Evolutionary conservation across 2,113 vertebrate genomes (phyloP).

Genomic region (Taxidea taxus): DNA sequence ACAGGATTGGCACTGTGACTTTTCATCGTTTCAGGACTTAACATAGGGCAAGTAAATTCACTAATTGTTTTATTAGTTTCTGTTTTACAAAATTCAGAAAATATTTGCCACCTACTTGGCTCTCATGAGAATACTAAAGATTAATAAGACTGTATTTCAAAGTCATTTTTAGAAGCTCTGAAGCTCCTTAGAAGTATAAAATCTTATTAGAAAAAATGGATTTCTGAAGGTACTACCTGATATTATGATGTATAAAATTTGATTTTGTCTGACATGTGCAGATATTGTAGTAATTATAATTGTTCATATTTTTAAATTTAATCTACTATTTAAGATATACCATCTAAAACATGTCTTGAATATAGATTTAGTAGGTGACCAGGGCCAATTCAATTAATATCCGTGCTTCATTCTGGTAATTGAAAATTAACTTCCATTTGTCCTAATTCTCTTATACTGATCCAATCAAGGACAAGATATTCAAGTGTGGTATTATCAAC

Average conservation of each 20-base stretch:
- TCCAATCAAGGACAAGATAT: background rate
- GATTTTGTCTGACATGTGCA: background rate
- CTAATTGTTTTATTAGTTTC: background rate
- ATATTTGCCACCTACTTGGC: background rate
- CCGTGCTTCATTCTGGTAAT: constrained; percentile 8
- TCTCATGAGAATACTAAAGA: background rate
- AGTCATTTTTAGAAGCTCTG: constrained; percentile 25
- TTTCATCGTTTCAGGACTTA: background rate
- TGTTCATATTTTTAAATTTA: background rate
- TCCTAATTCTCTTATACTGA: constrained; percentile 13
- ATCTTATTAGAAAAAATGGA: background rate
- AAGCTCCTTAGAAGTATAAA: constrained; percentile 11
- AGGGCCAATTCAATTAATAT: constrained; percentile 40
- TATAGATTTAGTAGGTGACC: background rate
- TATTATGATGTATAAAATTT: constrained; percentile 1
- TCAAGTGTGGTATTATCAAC: background rate
- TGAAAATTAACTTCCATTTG: constrained; percentile 36
- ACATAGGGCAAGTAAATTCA: background rate
- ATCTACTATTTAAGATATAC: background rate
- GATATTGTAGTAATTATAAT: background rate
- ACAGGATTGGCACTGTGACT: background rate
- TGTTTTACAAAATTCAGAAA: constrained; percentile 32
- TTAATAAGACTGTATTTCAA: constrained; percentile 26
- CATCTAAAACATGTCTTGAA: background rate
- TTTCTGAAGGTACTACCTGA: background rate